Evolutionary conservation across 2,113 vertebrate genomes (phyloP).

Genomic region (Prolemur simus): DNA sequence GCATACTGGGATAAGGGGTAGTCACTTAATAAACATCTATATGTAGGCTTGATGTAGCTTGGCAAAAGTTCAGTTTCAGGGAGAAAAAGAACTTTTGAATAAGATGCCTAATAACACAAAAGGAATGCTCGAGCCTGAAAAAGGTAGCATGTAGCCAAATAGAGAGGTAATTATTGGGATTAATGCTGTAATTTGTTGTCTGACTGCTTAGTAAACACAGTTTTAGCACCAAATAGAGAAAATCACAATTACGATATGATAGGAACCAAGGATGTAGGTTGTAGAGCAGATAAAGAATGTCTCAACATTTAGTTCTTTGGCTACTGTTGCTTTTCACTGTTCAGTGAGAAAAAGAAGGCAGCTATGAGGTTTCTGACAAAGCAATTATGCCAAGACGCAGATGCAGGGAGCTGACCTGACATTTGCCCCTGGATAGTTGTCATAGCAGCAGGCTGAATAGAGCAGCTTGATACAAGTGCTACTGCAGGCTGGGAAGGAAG

Average conservation of each 20-base stretch:
- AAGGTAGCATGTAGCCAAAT: not conserved
- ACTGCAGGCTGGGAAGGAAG: constrained; percentile 14
- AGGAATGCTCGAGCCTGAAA: not conserved
- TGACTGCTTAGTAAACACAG: not conserved
- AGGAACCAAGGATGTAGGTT: not conserved
- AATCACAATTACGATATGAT: not conserved
- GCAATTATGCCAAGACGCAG: constrained; percentile 77
- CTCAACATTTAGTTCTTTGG: constrained; percentile 44
- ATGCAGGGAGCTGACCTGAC: constrained; percentile 83
- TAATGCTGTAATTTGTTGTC: not conserved
- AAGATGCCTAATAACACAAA: not conserved
- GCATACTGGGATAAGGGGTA: not conserved
- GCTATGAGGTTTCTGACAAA: constrained; percentile 82
- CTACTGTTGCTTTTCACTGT: constrained; percentile 69
- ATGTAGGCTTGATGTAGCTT: not conserved
- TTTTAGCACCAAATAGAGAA: not conserved
- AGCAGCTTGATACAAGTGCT: constrained; percentile 66
- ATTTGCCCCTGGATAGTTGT: constrained; percentile 85
- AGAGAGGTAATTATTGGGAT: not conserved
- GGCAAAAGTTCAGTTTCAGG: not conserved
- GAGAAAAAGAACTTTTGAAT: not conserved
- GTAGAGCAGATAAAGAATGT: not conserved
- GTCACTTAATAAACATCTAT: not conserved
- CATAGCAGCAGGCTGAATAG: constrained; percentile 85
- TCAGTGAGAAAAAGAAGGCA: constrained; percentile 68